Conservation (phyloP, 2,888 invertebrate species). For the Anodontia alba region DNA sequence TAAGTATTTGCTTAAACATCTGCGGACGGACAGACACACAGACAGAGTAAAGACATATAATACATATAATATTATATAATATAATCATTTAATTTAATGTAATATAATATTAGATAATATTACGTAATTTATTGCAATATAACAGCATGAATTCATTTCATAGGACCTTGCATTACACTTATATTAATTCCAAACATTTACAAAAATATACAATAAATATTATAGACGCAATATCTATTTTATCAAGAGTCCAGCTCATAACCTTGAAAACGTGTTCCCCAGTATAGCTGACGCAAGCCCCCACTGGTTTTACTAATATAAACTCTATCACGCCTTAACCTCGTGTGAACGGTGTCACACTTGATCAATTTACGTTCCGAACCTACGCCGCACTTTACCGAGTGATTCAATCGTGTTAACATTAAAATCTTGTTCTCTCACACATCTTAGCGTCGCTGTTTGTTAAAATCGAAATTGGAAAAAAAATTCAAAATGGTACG, state of each 20-base stretch:
- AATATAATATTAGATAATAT: too few relatives aligned
- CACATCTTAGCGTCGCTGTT: background rate
- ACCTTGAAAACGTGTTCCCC: constrained; percentile 32
- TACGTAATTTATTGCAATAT: too few relatives aligned
- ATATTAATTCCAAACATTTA: too few relatives aligned
- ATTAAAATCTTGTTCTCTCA: constrained; percentile 5
- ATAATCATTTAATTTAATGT: too few relatives aligned
- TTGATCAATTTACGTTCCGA: constrained; percentile 41
- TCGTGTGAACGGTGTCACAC: constrained; percentile 52
- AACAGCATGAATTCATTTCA: too few relatives aligned
- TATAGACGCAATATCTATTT: background rate
- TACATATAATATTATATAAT: too few relatives aligned
- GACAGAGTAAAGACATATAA: too few relatives aligned
- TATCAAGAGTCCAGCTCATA: background rate
- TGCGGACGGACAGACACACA: too few relatives aligned
- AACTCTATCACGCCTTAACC: constrained; percentile 58
- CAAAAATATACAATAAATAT: too few relatives aligned
- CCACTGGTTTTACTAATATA: constrained; percentile 55
- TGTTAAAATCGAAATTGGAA: background rate
- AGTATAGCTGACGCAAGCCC: constrained; percentile 56
- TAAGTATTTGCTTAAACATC: too few relatives aligned
- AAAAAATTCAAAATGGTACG: constrained; percentile 66
- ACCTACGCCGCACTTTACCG: constrained; percentile 14
- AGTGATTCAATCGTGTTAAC: constrained; percentile 46
- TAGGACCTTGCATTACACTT: too few relatives aligned